Conservation (phyloP, 2,797 vertebrate genomes). For the Enteromius anoplus region DNA sequence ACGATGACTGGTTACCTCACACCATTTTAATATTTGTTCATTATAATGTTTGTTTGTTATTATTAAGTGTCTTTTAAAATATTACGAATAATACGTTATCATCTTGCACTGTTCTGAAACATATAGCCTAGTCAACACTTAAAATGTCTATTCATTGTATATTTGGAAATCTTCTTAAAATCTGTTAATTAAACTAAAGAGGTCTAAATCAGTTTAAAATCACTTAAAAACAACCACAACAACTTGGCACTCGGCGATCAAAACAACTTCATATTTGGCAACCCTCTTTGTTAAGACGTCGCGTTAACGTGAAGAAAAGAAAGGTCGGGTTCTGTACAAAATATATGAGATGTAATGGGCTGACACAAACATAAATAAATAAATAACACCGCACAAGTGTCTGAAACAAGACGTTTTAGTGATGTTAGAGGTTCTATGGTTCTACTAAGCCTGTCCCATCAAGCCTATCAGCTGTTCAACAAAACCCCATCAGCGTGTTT, state of each 20-base stretch:
- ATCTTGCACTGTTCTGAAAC: not conserved
- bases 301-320: not conserved
- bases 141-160: not conserved
- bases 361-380: not conserved
- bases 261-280: conserved; percentile 41
- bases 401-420: not conserved
- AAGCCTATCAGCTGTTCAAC: conserved; percentile 31
- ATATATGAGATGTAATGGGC: not conserved
- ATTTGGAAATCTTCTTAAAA: not conserved
- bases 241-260: conserved; percentile 34
- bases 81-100: not conserved
- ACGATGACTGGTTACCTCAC: not conserved
- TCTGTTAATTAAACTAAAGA: not conserved
- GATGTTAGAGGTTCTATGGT: not conserved
- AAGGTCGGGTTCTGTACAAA: not conserved
- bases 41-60: not conserved
- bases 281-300: conserved; percentile 32
- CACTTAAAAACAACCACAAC: not conserved
- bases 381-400: not conserved
- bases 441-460: not conserved
- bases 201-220: not conserved
- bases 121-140: not conserved
- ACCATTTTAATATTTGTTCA: not conserved
- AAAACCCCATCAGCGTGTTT: not conserved
- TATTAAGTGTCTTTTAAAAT: not conserved